phyloP scores from a whole-genome alignment of 2,113 vertebrate genomes.

The Neogobius melanostomus region DNA sequence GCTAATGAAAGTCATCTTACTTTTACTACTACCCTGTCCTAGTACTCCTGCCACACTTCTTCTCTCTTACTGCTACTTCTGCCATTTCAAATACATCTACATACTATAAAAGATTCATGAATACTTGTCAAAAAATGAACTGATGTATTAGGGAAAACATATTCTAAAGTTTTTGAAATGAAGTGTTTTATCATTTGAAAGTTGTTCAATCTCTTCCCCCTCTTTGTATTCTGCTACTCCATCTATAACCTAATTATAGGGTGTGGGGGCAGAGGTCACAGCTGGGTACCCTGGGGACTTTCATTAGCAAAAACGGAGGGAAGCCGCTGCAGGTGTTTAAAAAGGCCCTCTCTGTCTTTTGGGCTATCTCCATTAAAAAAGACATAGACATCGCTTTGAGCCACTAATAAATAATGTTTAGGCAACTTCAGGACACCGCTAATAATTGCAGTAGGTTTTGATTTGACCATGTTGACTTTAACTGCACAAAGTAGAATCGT shows the following conservation, averaged over 20 bases:
- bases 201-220: conserved; percentile 1
- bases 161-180: background rate
- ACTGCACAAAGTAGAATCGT: background rate
- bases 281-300: conserved; percentile 62
- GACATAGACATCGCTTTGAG: background rate
- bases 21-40: background rate
- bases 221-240: conserved; percentile 41
- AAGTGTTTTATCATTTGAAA: background rate
- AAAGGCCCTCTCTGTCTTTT: conserved; percentile 30
- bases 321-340: conserved; percentile 59
- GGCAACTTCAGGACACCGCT: background rate
- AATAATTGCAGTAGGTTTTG: background rate
- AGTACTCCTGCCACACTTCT: no score
- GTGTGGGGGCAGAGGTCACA: conserved; percentile 66
- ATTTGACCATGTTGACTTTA: background rate
- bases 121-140: no score
- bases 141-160: no score
- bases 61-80: background rate
- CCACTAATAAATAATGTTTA: background rate
- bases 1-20: background rate
- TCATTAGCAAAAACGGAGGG: conserved; percentile 62
- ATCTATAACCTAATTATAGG: conserved; percentile 66
- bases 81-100: background rate
- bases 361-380: conserved; percentile 3
- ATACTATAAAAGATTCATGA: no score